Base-by-base conservation (phyloP, 2,797 vertebrate genomes). In the Poecilia velifera region DNA sequence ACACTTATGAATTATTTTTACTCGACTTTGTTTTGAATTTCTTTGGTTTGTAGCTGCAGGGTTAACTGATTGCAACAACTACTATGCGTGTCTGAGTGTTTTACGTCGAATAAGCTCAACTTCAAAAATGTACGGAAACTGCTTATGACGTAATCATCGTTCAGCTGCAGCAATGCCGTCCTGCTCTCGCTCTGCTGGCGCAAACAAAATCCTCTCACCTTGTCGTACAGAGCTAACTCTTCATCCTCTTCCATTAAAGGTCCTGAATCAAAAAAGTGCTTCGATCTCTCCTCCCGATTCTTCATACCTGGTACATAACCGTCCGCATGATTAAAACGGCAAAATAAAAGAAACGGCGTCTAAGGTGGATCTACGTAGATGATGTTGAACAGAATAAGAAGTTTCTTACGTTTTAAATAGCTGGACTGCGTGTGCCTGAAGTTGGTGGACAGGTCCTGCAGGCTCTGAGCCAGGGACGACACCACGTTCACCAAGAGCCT, bases 201-300 rank as follows among this genome's bases (percentile, higher is more conserved):
- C 9, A 28, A n/a, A 13, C 10, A 22, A 7, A 47, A 46, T 25
- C 31, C 49, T 72, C 94, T 89, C 90, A 99, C 98, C 94, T 97
- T 96, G 2, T 98, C 98, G 13, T 98, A 99, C 4, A 99, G 92
- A 13, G 97, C 96, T 77, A 95, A 93, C 84, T 97, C 97, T 76
- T 98, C 98, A 72, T 98, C 98, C 68, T 99, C 98, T 82, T 99
- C 98, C 97, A 98, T 96, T 36, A 99, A 95, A 0, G 98, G 98
- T n/a, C 97, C 98, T 0, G 98, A 97, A 87, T 97, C 97, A 57
- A 99, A 99, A 94, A 99, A 99, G 94, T 98, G 98, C 93, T 99
- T 97, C 4, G 98, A 97, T 89, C 98, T 93, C 92, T 99, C 98
- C 94, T 99, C 98, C 59, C 98, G 97, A 87, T 98, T 98, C 94